Conservation (phyloP, 2,113 vertebrate genomes). For the Xiphophorus maculatus region DNA sequence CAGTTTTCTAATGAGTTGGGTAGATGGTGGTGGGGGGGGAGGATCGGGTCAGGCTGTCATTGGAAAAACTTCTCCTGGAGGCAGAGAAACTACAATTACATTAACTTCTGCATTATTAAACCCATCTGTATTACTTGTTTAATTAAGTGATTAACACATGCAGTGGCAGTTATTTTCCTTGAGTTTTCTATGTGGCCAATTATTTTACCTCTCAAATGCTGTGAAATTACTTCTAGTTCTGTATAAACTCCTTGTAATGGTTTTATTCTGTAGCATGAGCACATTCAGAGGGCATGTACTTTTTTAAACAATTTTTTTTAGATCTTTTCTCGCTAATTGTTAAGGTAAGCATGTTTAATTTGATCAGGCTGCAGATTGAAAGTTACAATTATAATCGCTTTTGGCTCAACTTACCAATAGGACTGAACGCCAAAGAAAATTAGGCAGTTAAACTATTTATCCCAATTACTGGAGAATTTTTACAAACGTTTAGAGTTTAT, state of each 20-base stretch:
- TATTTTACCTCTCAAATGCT: neutral
- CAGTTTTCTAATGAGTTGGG: constrained; percentile 47
- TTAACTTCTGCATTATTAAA: constrained; percentile 41
- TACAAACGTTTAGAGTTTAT: no score
- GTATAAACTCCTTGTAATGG: neutral
- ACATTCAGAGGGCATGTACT: neutral
- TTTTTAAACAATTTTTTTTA: neutral
- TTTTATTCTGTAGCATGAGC: neutral
- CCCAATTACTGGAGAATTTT: no score
- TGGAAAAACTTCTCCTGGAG: constrained; percentile 22
- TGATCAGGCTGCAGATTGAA: neutral
- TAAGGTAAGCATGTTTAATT: neutral
- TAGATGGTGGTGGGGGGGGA: constrained; percentile 11
- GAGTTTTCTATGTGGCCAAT: neutral
- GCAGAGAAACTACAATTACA: constrained; percentile 34
- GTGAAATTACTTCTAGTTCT: constrained; percentile 10
- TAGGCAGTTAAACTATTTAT: neutral
- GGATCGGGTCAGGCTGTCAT: constrained; percentile 35
- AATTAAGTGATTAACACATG: constrained; percentile 30
- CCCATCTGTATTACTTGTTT: constrained; percentile 30
- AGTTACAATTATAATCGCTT: neutral
- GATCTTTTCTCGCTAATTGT: neutral
- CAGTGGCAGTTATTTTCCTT: neutral
- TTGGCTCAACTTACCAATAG: constrained; percentile 14
- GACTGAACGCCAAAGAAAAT: neutral